Conservation (phyloP, 2,888 invertebrate genomes). For the Neocrepidodera transversa region DNA sequence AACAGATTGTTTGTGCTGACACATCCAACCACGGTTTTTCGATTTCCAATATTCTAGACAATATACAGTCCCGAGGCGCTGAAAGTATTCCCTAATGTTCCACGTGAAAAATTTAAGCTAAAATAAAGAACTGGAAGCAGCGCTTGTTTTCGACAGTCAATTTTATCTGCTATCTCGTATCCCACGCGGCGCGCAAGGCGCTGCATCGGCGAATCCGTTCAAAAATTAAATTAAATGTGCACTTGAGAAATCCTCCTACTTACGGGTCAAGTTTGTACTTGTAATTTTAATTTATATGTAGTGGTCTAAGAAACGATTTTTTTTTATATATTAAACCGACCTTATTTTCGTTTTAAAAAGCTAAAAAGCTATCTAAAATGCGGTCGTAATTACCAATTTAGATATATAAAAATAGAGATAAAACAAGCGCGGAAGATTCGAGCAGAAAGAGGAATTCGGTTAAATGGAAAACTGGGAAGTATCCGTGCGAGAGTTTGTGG, state of each 20-base stretch:
- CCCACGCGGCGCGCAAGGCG: not conserved
- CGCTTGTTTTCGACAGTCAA: slow-evolving; percentile 23
- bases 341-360: too few relatives aligned
- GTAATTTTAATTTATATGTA: not conserved
- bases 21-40: not conserved
- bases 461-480: too few relatives aligned
- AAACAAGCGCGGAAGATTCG: too few relatives aligned
- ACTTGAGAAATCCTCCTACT: slow-evolving; percentile 3
- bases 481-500: too few relatives aligned
- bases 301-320: too few relatives aligned
- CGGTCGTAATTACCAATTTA: too few relatives aligned
- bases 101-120: slow-evolving; percentile 8
- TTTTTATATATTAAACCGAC: too few relatives aligned
- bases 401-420: too few relatives aligned
- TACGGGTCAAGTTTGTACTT: slow-evolving; percentile 1
- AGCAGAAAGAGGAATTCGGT: too few relatives aligned
- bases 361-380: too few relatives aligned
- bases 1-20: not conserved
- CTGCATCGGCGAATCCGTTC: slow-evolving; percentile 9
- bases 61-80: slow-evolving; percentile 1
- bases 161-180: slow-evolving; percentile 3
- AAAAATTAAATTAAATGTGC: slow-evolving; percentile 12
- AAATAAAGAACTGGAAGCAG: slow-evolving; percentile 12
- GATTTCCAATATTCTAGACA: not conserved
- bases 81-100: slow-evolving; percentile 9